Conservation (phyloP, 2,113 vertebrate species). For the Polyodon spathula region DNA sequence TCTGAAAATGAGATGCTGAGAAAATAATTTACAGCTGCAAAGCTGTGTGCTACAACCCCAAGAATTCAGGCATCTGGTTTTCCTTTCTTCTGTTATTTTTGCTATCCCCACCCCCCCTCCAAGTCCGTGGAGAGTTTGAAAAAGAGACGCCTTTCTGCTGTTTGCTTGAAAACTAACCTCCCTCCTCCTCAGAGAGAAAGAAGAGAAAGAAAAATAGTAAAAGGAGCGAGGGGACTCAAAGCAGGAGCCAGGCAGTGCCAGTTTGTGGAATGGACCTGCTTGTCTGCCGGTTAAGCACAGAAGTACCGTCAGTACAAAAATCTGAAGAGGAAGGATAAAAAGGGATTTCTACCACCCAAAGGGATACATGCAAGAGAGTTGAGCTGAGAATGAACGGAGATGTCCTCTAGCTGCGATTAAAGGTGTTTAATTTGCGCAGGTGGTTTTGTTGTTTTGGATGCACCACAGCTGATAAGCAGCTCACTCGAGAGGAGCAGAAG, state of each 20-base stretch:
- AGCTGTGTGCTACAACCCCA: constrained; percentile 11
- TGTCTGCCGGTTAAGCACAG: constrained; percentile 44
- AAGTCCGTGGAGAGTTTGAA: constrained; percentile 1
- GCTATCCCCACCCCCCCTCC: constrained; percentile 16
- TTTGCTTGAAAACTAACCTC: background rate
- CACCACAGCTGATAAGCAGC: constrained; percentile 33
- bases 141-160: constrained; percentile 9
- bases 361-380: constrained; percentile 23
- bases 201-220: constrained; percentile 6
- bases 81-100: background rate
- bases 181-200: background rate
- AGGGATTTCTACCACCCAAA: constrained; percentile 13
- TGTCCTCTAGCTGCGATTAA: constrained; percentile 77
- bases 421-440: constrained; percentile 21
- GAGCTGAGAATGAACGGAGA: constrained; percentile 84
- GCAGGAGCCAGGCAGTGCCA: constrained; percentile 23
- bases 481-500: constrained; percentile 28
- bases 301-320: constrained; percentile 58
- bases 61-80: constrained; percentile 11
- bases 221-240: background rate
- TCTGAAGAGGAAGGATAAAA: constrained; percentile 84
- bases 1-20: background rate
- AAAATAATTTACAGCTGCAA: background rate
- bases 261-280: constrained; percentile 68
- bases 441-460: constrained; percentile 28